phyloP scores from a whole-genome alignment of 2,888 invertebrate genomes.

The Siphlonurus alternatus region DNA sequence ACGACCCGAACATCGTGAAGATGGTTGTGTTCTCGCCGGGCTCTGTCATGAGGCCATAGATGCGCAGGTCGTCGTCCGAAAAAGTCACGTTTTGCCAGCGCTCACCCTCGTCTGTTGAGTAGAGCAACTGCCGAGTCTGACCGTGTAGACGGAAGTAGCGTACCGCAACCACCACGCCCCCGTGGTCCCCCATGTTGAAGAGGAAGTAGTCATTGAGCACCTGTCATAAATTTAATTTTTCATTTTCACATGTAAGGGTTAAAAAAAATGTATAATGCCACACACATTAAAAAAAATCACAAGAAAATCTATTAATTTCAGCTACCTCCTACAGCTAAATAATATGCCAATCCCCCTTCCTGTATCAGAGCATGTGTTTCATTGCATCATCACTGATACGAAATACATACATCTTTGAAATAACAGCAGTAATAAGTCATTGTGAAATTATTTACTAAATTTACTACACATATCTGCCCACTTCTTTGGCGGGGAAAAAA shows the following conservation, averaged over 20 bases:
- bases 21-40: conserved; percentile 87
- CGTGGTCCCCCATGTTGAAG: conserved; percentile 83
- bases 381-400: no score
- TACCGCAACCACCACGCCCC: conserved; percentile 72
- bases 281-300: no score
- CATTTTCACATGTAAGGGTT: background rate
- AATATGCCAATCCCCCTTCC: no score
- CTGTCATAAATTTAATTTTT: background rate
- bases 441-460: no score
- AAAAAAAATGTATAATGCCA: background rate
- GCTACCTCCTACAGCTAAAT: no score
- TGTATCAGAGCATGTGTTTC: no score
- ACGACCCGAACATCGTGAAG: conserved; percentile 82
- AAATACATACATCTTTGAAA: no score
- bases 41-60: conserved; percentile 86
- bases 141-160: conserved; percentile 59
- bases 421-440: no score
- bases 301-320: no score
- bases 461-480: no score
- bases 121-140: conserved; percentile 61
- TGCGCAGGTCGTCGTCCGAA: conserved; percentile 51
- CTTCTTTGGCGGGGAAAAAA: no score
- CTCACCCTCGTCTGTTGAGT: conserved; percentile 74
- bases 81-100: conserved; percentile 56
- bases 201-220: conserved; percentile 26